phyloP scores from a whole-genome alignment of 2,797 vertebrate species.

The Apogon hyalosoma region DNA sequence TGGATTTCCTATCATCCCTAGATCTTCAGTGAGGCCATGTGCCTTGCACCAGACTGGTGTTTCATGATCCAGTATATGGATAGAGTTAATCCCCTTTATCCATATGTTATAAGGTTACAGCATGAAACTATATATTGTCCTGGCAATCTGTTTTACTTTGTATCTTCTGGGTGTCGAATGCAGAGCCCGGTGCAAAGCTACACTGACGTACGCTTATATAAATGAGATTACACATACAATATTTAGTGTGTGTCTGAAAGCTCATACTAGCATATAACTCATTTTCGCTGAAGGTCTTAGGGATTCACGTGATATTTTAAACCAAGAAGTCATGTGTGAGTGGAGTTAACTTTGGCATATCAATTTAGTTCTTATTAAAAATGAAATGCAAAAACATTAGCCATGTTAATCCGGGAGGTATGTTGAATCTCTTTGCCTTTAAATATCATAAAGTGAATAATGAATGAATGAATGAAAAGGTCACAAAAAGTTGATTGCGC shows the following conservation, averaged over 20 bases:
- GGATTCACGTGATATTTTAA: constrained; percentile 14
- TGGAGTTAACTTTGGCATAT: constrained; percentile 18
- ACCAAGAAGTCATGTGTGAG: constrained; percentile 6
- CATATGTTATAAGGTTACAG: constrained; percentile 51
- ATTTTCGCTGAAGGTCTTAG: constrained; percentile 10
- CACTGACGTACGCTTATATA: constrained; percentile 26
- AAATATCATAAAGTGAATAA: constrained; percentile 23
- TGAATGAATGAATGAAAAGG: constrained; percentile 26
- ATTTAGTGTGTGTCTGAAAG: constrained; percentile 39
- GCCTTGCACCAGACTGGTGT: constrained; percentile 19
- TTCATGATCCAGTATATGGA: constrained; percentile 50
- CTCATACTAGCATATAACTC: not conserved
- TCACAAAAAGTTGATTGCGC: constrained; percentile 15
- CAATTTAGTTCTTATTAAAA: constrained; percentile 40
- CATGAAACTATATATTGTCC: constrained; percentile 36
- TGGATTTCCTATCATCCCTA: constrained; percentile 28
- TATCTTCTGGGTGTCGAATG: not conserved
- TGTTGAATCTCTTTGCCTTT: not conserved
- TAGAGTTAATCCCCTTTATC: constrained; percentile 57
- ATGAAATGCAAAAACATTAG: constrained; percentile 35
- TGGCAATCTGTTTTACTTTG: constrained; percentile 39
- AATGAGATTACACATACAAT: constrained; percentile 49
- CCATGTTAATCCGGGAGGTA: not conserved
- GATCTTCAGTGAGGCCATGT: constrained; percentile 31
- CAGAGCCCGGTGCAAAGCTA: constrained; percentile 7